A percentile compares a stretch with the other conserved stretches of the same genome.
These are phyloP conservation scores for Hoplodrina ambigua DNA, from an alignment of 2,888 invertebrate species.

Conservation along the genomic window DNA sequence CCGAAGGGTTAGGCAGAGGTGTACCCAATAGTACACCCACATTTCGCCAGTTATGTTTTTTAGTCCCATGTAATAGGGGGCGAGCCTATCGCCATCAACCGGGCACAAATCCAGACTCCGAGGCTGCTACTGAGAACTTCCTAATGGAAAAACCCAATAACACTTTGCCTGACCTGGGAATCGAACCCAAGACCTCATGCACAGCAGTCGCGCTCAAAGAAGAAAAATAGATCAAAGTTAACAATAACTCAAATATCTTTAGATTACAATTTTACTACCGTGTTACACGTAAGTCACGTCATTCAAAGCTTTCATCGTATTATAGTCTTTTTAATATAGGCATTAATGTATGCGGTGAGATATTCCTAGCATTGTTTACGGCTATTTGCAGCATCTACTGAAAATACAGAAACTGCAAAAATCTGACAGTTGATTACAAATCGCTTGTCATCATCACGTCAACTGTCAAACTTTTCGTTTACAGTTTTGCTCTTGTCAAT, in stretches of 20 bases:
- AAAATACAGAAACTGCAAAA: neutral
- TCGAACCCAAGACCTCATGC: no score
- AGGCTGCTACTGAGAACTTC: no score
- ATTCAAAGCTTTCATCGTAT: slow-evolving; percentile 18
- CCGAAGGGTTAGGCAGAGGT: no score
- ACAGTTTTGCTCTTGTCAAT: neutral
- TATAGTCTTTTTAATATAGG: neutral
- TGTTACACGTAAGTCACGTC: slow-evolving; percentile 10
- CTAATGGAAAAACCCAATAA: no score
- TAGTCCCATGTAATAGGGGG: no score
- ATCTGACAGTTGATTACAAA: neutral
- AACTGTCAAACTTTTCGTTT: neutral
- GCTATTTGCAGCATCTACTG: slow-evolving; percentile 10
- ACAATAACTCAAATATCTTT: slow-evolving; percentile 24
- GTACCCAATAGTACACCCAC: no score
- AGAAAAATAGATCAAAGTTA: slow-evolving; percentile 31
- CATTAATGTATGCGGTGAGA: slow-evolving; percentile 24
- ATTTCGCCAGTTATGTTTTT: no score
- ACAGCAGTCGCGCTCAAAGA: no score
- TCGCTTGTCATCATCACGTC: neutral
- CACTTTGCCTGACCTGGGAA: no score
- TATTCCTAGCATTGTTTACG: slow-evolving; percentile 26
- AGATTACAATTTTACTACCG: slow-evolving; percentile 22
- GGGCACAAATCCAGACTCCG: no score
- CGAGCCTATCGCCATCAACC: no score